Percentiles rank a stretch among this genome's conserved stretches.
Evolutionary conservation across 2,797 vertebrate genomes (phyloP).

Genomic region (Spinus olivaceus): DNA sequence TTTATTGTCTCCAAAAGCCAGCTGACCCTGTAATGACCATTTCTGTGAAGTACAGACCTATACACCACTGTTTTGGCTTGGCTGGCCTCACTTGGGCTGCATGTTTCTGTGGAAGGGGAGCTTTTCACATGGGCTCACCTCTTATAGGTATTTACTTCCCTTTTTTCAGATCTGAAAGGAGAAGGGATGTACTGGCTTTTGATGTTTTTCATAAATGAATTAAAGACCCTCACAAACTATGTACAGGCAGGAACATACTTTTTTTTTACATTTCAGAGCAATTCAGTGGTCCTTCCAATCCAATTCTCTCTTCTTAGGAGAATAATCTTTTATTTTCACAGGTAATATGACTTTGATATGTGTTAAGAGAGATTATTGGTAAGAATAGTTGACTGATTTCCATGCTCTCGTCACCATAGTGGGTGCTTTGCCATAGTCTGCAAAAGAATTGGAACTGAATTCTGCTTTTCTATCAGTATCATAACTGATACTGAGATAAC

Average conservation of each 20-base stretch:
- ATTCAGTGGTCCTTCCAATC: background rate
- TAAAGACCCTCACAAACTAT: background rate
- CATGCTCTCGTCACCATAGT: background rate
- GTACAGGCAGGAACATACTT: background rate
- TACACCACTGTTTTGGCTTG: background rate
- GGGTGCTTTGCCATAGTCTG: background rate
- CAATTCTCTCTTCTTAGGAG: background rate
- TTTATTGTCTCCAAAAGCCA: background rate
- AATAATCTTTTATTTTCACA: background rate
- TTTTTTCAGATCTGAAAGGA: background rate
- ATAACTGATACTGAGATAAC: background rate
- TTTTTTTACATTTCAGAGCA: background rate
- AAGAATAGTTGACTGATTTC: background rate
- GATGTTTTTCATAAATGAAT: background rate
- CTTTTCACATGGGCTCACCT: accelerated
- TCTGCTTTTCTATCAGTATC: background rate
- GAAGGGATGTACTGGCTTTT: background rate
- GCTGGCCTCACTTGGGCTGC: background rate
- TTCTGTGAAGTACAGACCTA: background rate
- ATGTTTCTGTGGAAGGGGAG: background rate
- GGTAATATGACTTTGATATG: background rate
- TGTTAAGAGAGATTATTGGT: background rate
- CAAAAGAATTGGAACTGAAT: background rate
- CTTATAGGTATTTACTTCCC: background rate
- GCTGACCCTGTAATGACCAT: background rate